A percentile compares a stretch with the other conserved stretches of the same genome.
phyloP scores from a whole-genome alignment of 2,797 vertebrate species.

The Coreius guichenoti region DNA sequence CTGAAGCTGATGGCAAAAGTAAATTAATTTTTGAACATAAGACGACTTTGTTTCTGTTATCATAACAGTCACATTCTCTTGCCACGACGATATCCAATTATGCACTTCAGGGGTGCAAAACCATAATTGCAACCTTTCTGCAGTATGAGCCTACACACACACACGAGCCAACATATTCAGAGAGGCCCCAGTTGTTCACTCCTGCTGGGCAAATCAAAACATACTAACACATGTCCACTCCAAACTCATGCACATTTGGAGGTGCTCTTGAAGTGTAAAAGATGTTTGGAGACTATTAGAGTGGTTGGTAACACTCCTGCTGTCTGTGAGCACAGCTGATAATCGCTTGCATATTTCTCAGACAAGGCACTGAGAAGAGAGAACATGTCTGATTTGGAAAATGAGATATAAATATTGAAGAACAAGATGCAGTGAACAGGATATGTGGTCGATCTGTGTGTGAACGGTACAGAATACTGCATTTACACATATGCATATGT shows the following conservation, averaged over 20 bases:
- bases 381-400: conserved; percentile 9
- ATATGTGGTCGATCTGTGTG: neutral
- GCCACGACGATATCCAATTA: conserved; percentile 20
- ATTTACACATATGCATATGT: neutral
- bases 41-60: conserved; percentile 5
- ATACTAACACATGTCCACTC: conserved; percentile 32
- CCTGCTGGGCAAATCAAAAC: conserved; percentile 41
- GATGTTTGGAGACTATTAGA: conserved; percentile 25
- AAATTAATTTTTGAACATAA: neutral
- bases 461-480: neutral
- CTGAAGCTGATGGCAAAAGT: neutral
- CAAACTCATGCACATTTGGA: neutral
- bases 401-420: neutral
- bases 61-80: conserved; percentile 25
- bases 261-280: conserved; percentile 13
- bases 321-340: neutral
- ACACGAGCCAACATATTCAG: neutral
- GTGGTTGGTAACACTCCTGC: conserved; percentile 10
- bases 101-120: conserved; percentile 30
- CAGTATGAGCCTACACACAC: neutral
- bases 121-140: conserved; percentile 28
- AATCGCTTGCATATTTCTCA: conserved; percentile 1
- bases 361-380: conserved; percentile 1
- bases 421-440: neutral
- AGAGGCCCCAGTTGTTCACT: conserved; percentile 5